phyloP scores from a whole-genome alignment of 1,140 invertebrate genomes.

The Drosophila novamexicana region DNA sequence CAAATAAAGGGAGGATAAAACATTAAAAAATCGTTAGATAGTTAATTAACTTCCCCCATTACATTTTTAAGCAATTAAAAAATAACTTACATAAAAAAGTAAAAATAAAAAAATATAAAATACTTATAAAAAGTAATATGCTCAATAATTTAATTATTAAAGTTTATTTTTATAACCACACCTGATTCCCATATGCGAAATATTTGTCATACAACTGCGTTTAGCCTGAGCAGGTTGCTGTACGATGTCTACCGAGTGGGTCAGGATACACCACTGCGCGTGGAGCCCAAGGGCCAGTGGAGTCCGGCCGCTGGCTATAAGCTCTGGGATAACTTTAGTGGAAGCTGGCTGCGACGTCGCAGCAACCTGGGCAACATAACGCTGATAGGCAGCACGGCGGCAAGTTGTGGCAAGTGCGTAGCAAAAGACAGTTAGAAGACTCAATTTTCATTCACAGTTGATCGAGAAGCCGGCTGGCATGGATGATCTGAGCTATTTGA shows the following conservation, averaged over 20 bases:
- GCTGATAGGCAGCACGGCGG: conserved; percentile 84
- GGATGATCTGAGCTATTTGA: conserved; percentile 57
- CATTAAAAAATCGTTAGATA: too few species aligned
- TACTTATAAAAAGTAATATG: too few species aligned
- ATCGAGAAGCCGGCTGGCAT: conserved; percentile 56
- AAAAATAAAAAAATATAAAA: too few species aligned
- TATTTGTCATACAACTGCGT: conserved; percentile 4
- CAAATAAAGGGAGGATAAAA: too few species aligned
- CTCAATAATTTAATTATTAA: too few species aligned
- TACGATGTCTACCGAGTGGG: conserved; percentile 71
- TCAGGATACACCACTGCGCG: conserved; percentile 25
- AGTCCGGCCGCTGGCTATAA: conserved; percentile 35
- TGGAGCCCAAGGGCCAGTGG: conserved; percentile 64
- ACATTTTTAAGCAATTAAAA: too few species aligned
- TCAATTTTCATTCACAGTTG: conserved; percentile 36
- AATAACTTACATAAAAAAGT: too few species aligned
- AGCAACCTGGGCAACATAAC: conserved; percentile 84
- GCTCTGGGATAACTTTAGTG: conserved; percentile 10
- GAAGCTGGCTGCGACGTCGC: conserved; percentile 58
- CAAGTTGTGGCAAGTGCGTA: conserved; percentile 48
- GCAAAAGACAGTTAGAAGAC: neutral
- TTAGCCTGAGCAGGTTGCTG: conserved; percentile 37
- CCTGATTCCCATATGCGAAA: neutral
- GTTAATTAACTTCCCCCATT: too few species aligned
- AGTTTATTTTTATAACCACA: too few species aligned